Evolutionary conservation across 2,113 vertebrate genomes (phyloP).

Genomic region (Salvelinus namaycush): DNA sequence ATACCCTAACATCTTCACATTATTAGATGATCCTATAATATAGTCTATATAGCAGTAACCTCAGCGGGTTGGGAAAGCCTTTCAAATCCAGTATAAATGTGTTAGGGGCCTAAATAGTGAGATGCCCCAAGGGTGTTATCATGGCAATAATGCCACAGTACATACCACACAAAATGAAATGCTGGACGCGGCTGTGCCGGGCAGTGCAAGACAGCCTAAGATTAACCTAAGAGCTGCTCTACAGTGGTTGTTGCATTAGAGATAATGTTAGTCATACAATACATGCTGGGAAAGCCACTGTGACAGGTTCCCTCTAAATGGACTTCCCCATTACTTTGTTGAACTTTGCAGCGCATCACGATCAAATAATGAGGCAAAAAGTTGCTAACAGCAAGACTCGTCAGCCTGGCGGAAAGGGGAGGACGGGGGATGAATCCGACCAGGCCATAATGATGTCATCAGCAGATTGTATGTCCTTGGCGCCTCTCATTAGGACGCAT

Average conservation of each 20-base stretch:
- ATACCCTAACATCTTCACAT: too few species aligned
- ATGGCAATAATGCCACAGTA: neutral
- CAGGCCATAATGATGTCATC: constrained; percentile 39
- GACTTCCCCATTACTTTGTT: constrained; percentile 41
- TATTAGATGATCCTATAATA: too few species aligned
- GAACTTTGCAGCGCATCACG: constrained; percentile 33
- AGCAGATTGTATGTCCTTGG: constrained; percentile 33
- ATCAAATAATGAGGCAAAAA: constrained; percentile 55
- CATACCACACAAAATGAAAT: neutral
- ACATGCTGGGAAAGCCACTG: constrained; percentile 2
- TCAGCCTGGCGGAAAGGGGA: constrained; percentile 25
- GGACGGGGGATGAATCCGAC: constrained; percentile 17
- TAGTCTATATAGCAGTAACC: too few species aligned
- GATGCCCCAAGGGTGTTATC: constrained; percentile 20
- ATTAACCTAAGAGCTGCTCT: constrained; percentile 39
- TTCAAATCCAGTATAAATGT: too few species aligned
- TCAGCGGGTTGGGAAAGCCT: too few species aligned
- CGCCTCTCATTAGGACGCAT: constrained; percentile 44
- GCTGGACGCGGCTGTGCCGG: neutral
- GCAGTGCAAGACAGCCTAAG: constrained; percentile 1
- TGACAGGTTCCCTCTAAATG: constrained; percentile 53
- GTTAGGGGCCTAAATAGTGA: neutral
- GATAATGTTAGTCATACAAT: constrained; percentile 48
- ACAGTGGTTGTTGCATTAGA: constrained; percentile 20
- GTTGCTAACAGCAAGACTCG: constrained; percentile 41